Conservation (phyloP, 1,140 invertebrate genomes). For the Phocides pigmalion region DNA sequence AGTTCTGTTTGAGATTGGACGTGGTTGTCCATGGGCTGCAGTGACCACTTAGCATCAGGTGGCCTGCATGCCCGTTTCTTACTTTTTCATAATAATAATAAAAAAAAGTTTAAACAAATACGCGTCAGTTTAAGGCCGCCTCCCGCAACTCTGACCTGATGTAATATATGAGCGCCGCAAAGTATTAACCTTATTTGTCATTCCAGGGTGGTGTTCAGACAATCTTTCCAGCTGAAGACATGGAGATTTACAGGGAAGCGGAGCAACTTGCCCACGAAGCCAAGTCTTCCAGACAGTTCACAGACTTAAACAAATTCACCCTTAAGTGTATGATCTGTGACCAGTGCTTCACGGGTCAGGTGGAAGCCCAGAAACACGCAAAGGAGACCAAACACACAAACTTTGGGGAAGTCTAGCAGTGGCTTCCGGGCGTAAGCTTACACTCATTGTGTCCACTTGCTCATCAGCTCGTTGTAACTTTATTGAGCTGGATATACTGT, state of each 20-base stretch:
- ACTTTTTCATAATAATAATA: too few species aligned
- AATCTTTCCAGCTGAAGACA: conserved; percentile 91
- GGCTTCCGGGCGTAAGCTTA: background rate
- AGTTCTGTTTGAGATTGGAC: too few species aligned
- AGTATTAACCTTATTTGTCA: background rate
- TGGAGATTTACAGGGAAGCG: conserved; percentile 89
- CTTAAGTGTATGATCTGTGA: conserved; percentile 93
- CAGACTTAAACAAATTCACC: conserved; percentile 94
- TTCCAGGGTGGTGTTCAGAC: conserved; percentile 88
- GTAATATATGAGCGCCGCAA: too few species aligned
- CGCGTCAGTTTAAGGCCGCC: too few species aligned
- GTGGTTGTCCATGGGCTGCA: too few species aligned
- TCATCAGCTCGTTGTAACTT: background rate
- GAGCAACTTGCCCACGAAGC: conserved; percentile 94
- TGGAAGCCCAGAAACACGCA: conserved; percentile 93
- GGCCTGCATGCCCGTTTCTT: too few species aligned
- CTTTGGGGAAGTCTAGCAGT: conserved; percentile 92
- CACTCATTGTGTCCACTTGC: conserved; percentile 11
- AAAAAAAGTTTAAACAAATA: too few species aligned
- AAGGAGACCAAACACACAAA: conserved; percentile 92
- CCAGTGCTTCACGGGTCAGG: conserved; percentile 89
- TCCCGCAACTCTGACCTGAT: too few species aligned
- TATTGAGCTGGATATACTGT: background rate
- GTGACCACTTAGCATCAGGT: too few species aligned
- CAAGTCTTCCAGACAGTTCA: conserved; percentile 94